Base-by-base conservation (phyloP, 2,797 vertebrate genomes). In the Erethizon dorsatum region DNA sequence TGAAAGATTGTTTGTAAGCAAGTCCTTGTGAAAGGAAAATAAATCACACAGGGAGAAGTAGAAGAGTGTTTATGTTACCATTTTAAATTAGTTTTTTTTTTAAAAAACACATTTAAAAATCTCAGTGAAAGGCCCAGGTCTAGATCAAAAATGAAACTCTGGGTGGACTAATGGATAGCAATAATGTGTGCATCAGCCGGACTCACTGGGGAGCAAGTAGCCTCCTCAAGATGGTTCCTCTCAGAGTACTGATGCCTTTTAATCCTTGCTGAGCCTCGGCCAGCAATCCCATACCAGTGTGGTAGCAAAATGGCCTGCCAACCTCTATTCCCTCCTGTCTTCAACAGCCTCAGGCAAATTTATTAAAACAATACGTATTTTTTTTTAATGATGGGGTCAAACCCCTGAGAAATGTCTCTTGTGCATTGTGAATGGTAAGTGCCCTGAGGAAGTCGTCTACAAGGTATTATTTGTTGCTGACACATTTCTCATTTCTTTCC, bases 231-330 rank as follows among this genome's bases (percentile, higher is more conserved):
- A 71, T 56, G 12, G 15, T 20, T 59, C 14, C 52, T 56, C 33
- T 57, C 15, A 2, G 15, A 88, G 52, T 24, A 11, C 52, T 9
- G 6, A 13, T 31, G 31, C 14, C 20, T 88, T 45, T 69, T 18
- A 26, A 56, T 86, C 17, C 33, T 24, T 59, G 2, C 18, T 17
- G 63, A 45, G 26, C 28, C 37, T 45, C 50, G 5, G 4, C 3
- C 9, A 31, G 7, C 12, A 1, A 3, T 10, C 33, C 9, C 31
- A 28, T 6, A 2, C 2, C 18, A 47, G 0, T n/a, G 61, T 12
- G n/a, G 33, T 9, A 52, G 15, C 45, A 57, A 11, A n/a, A 52
- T 20, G 15, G 5, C 7, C 69, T 52, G 1, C 9, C 52, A 45
- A 6, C 28, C 11, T 3, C 24, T 71, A 52, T 41, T 7, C 15